A percentile compares a stretch with the other conserved stretches of the same genome.
phyloP scores from a whole-genome alignment of 2,797 vertebrate genomes.

The Enteromius paludinosus region DNA sequence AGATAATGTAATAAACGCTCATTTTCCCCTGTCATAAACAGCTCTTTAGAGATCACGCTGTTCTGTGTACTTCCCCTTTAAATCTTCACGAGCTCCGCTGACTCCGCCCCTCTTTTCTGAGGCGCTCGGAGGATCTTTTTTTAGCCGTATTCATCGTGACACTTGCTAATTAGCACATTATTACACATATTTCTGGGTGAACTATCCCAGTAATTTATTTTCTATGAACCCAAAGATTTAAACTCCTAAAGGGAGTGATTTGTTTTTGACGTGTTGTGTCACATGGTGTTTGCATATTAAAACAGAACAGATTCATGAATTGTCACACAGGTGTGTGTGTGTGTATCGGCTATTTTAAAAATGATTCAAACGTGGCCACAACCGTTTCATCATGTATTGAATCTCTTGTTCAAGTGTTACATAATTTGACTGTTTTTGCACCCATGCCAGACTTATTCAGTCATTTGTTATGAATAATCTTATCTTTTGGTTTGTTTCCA shows the following conservation, averaged over 20 bases:
- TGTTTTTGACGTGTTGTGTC: not conserved
- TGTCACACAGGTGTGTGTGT: not conserved
- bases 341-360: not conserved
- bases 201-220: not conserved
- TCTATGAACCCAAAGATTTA: not conserved
- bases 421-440: constrained; percentile 1
- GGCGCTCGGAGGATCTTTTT: no score
- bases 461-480: constrained; percentile 22
- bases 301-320: not conserved
- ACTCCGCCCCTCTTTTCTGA: no score
- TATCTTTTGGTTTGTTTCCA: not conserved
- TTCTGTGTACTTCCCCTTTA: no score
- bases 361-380: not conserved
- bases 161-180: no score
- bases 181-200: not conserved
- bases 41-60: no score
- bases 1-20: no score
- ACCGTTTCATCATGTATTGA: not conserved
- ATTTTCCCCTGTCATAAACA: no score
- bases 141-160: no score
- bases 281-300: not conserved
- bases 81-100: no score
- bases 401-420: not conserved
- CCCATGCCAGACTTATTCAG: not conserved
- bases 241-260: not conserved